Evolutionary conservation across 1,140 invertebrate genomes (phyloP), one percentile per base, ranked within the genome.

Genomic region (Drosophila hydei): DNA sequence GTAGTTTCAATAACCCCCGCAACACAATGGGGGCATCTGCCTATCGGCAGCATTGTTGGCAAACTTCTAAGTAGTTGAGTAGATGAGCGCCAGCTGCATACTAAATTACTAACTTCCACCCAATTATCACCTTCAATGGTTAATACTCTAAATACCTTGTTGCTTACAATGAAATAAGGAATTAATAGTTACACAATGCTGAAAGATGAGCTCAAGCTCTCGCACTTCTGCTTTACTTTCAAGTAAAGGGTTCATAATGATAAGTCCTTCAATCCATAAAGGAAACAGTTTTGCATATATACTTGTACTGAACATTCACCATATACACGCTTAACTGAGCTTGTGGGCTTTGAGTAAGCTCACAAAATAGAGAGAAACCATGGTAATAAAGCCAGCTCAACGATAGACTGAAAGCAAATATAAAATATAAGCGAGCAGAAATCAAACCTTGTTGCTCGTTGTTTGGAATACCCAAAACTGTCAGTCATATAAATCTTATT

Each of bases 401-500:
- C 18, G 33, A 55, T 25, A 8, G 2, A n/a, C 27, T 45, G 9
- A 21, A 25, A 9, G 23, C 9, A 25, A 40, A 25, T 4, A 56
- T 43, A 21, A 25, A 19, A 12, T n/a, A 16, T n/a, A 18, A 42
- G 16, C 14, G 14, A 42, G 1, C 38, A 30, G 63, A 77, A 85
- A 85, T 80, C 54, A 69, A 67, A 79, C 27, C 56, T 68, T 74
- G 63, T 65, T 51, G 65, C 38, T n/a, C 56, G 38, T 77, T 48
- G 56, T 21, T 45, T 45, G n/a, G 45, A 70, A 67, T 55, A 9
- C 60, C 64, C 79, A 51, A 47, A 78, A 71, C 65, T 85, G 81
- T 77, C 79, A 84, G 63, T 84, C 77, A 75, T 51, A 77, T 77
- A 87, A 81, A 87, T 81, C 81, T 80, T 87, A 72, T 74, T 68